Evolutionary conservation across 30 jellyfish, hydroid and myxozoan species (phyloP), one percentile per base, ranked within the genome.

Genomic region (Haliclystus octoradiatus): DNA sequence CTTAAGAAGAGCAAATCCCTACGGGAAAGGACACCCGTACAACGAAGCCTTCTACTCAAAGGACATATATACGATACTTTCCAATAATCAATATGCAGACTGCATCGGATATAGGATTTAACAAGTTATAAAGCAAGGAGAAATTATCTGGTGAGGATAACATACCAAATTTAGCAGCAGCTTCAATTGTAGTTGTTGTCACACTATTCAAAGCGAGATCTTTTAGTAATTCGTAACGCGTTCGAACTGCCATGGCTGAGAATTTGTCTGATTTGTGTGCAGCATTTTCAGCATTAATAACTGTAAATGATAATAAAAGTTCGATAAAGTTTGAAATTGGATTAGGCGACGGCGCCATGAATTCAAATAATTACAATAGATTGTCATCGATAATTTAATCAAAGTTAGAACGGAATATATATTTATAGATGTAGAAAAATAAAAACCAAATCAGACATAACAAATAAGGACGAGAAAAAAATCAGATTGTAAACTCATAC

Each of bases 251-350:
- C 96, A 92, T 84, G 66, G 93, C 90, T 0, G 95, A 75, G 63
- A 92, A 92, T 65, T 92, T 92, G 26, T 84, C 80, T 3, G 99
- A 79, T 52, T 83, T 92, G 78, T 83, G 95, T 22, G 96, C 95
- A 26, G 99, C 99, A 84, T 80, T 74, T 73, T 92, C 99, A 26
- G 96, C 99, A 80, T 92, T 92, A 25, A 78, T 66, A n/a, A 92
- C 98, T 89, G 66, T 12, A 5, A 40, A 40, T 40, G 57, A 9
- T 5, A 40, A 40, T 19, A 40, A 40, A 40, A n/a, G n/a, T n/a
- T n/a, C n/a, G n/a, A n/a, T n/a, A n/a, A n/a, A 57, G 35, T 2
- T 9, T 49, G 34, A 29, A 14, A 29, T 34, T 0, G 40, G 2
- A 3, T 26, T 14, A 2, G 1, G 2, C 13, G 25, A 30, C 13